Base-by-base conservation (phyloP, 2,888 invertebrate genomes). In the Ametastegia equiseti region DNA sequence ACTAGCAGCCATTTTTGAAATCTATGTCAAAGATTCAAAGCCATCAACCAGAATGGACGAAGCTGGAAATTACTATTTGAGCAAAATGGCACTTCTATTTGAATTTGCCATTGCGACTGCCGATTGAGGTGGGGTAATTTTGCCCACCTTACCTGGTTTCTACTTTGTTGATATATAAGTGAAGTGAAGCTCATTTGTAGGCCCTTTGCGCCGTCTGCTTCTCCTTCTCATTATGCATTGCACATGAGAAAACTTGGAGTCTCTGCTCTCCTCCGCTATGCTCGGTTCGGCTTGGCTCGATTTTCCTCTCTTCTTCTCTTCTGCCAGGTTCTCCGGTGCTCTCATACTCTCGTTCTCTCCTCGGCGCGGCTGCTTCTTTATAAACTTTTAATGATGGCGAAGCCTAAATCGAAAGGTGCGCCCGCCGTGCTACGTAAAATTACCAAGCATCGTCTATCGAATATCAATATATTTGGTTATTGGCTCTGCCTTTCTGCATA, bases 381-480 rank as follows among this genome's bases (percentile, higher is more conserved):
- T 90, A 91, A 91, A 91, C 91, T 91, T 91, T 91, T 91, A 91
- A 91, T 91, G 91, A 91, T 90, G 90, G 89, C 89, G 87, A 90
- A 90, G 89, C 91, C 90, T 91, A 91, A 91, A 60, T 91, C 91
- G 90, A 88, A 85, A 88, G 77, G 73, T 60, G 77, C 77, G 77
- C n/a, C n/a, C 57, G 60, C 23, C 57, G 39, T 39, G 77, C 77
- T 78, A 78, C 77, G 60, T 78, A 78, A 78, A 78, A 78, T 78
- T 78, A 78, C 77, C 60, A 78, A 78, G 77, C 77, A 78, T 78
- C 77, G 77, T 78, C 77, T 78, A 78, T 78, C 77, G 77, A 78
- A 78, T 78, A 78, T 78, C 77, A 78, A 78, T 78, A 78, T 60
- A 78, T 78, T 78, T 42, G 77, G 77, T 78, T 78, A 78, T 78